phyloP scores from a whole-genome alignment of 2,888 invertebrate species.

The Hyles lineata region DNA sequence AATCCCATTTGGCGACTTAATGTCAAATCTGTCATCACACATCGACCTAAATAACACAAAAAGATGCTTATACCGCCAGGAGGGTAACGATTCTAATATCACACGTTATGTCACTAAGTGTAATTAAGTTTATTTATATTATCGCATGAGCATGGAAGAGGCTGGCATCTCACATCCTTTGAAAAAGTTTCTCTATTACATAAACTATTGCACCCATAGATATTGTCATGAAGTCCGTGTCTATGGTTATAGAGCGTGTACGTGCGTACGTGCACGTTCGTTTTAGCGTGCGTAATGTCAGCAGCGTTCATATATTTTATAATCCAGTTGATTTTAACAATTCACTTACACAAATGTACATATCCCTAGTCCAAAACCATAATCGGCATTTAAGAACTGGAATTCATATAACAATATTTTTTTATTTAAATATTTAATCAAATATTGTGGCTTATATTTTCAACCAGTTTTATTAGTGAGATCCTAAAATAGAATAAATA shows the following conservation, averaged over 20 bases:
- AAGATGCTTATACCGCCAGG: constrained; percentile 33
- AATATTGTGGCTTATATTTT: no score
- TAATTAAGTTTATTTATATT: constrained; percentile 43
- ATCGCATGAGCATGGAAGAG: constrained; percentile 18
- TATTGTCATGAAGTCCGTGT: neutral
- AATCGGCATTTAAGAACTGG: no score
- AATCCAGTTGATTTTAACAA: no score
- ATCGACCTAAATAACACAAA: neutral
- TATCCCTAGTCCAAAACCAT: no score
- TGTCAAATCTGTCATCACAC: neutral
- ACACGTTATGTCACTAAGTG: constrained; percentile 62
- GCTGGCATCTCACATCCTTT: neutral
- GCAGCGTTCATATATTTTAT: no score
- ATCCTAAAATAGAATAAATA: neutral
- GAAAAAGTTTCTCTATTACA: neutral
- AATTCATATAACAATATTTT: no score
- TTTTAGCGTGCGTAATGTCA: no score
- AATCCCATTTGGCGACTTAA: no score
- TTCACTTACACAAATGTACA: no score
- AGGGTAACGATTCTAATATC: constrained; percentile 68
- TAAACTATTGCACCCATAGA: neutral
- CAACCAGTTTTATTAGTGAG: neutral
- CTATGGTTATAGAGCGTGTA: no score
- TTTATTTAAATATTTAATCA: no score
- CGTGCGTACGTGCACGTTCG: no score